Conservation (phyloP, 1,140 invertebrate species). For the Drosophila lini region DNA sequence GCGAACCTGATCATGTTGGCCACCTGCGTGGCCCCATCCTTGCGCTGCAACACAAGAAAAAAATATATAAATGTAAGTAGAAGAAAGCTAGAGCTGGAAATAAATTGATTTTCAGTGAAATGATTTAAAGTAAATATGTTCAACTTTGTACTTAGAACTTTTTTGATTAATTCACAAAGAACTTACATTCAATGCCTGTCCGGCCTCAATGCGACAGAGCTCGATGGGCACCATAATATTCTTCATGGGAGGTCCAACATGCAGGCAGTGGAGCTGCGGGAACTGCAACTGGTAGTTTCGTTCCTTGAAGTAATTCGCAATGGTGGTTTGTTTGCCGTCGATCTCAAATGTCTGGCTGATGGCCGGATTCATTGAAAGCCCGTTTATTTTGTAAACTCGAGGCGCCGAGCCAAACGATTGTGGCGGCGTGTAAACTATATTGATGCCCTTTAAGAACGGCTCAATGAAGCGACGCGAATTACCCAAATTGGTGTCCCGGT, state of each 20-base stretch:
- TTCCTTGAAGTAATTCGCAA: constrained; percentile 85
- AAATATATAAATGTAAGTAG: not conserved
- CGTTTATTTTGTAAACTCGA: constrained; percentile 85
- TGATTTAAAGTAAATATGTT: too few relatives aligned
- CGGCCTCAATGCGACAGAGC: constrained; percentile 86
- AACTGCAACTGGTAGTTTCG: constrained; percentile 82
- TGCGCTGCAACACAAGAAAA: constrained; percentile 63
- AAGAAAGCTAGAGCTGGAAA: too few relatives aligned
- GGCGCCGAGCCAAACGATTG: constrained; percentile 49
- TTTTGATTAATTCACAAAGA: too few relatives aligned
- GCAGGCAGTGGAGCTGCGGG: constrained; percentile 87
- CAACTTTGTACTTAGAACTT: too few relatives aligned
- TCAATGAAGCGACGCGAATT: constrained; percentile 4
- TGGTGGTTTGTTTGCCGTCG: constrained; percentile 61
- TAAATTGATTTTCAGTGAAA: too few relatives aligned
- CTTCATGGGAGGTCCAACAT: constrained; percentile 86
- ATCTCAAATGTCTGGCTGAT: constrained; percentile 80
- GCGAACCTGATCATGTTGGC: constrained; percentile 88
- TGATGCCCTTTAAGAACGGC: constrained; percentile 56
- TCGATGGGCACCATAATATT: constrained; percentile 87
- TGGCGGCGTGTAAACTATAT: constrained; percentile 64
- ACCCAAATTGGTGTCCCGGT: not conserved
- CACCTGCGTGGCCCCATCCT: constrained; percentile 86
- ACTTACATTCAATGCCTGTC: constrained; percentile 86
- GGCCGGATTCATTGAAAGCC: constrained; percentile 78